Conservation (phyloP, 2,888 invertebrate species). For the Alloplasta piceator region DNA sequence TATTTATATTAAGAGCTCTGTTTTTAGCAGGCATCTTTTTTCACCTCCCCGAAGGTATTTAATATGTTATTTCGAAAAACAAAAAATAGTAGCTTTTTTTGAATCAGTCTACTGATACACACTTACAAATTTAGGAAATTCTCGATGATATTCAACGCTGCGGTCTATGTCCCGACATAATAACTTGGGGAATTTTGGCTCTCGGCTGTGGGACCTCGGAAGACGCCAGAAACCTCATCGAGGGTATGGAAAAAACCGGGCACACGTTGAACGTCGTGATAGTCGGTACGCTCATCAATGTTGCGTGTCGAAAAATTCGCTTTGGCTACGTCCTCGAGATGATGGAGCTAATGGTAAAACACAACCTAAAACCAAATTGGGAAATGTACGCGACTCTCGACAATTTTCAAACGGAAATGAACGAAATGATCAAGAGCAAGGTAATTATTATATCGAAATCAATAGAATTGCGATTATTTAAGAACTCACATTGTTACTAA, state of each 20-base stretch:
- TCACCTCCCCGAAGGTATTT: too few species aligned
- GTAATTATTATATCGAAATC: slow-evolving; percentile 60
- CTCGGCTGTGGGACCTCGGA: slow-evolving; percentile 89
- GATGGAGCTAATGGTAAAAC: slow-evolving; percentile 87
- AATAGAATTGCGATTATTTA: slow-evolving; percentile 1
- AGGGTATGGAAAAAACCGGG: slow-evolving; percentile 88
- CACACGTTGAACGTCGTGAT: slow-evolving; percentile 90
- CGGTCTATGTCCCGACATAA: slow-evolving; percentile 87
- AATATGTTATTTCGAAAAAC: too few species aligned
- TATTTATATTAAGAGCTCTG: too few species aligned
- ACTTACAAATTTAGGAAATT: slow-evolving; percentile 80
- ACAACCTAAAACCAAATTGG: slow-evolving; percentile 87
- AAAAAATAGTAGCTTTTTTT: too few species aligned
- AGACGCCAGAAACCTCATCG: slow-evolving; percentile 87
- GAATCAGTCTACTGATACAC: too few species aligned
- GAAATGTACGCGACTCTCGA: slow-evolving; percentile 84
- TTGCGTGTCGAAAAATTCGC: slow-evolving; percentile 86
- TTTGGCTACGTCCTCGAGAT: slow-evolving; percentile 89
- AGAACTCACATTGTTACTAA: neutral
- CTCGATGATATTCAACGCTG: slow-evolving; percentile 83
- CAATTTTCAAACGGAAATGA: slow-evolving; percentile 62
- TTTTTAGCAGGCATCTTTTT: too few species aligned
- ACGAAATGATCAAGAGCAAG: slow-evolving; percentile 67
- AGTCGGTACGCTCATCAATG: slow-evolving; percentile 89
- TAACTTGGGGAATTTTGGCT: slow-evolving; percentile 94